Conservation (phyloP, 2,797 vertebrate genomes). For the Bradypodion pumilum region DNA sequence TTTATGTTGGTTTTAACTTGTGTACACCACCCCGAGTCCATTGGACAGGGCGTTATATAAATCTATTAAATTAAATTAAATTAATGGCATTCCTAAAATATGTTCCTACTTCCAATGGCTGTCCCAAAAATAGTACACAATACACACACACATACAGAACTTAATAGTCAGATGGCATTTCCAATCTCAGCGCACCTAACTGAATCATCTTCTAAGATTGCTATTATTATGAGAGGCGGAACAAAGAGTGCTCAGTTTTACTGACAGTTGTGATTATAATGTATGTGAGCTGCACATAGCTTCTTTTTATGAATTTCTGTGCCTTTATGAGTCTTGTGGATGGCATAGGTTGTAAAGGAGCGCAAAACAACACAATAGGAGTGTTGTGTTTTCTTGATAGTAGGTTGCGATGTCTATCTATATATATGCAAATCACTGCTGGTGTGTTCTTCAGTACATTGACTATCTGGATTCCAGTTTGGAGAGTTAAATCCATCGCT, state of each 20-base stretch:
- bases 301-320: constrained; percentile 40
- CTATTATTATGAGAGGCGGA: constrained; percentile 39
- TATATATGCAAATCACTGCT: constrained; percentile 5
- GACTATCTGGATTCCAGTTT: not conserved
- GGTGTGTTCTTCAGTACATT: not conserved
- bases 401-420: constrained; percentile 9
- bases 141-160: not conserved
- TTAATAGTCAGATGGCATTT: constrained; percentile 41
- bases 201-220: constrained; percentile 41
- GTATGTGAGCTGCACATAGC: constrained; percentile 23
- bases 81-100: not conserved
- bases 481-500: constrained; percentile 1
- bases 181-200: constrained; percentile 33
- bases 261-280: constrained; percentile 51
- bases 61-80: too few species aligned
- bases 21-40: too few species aligned
- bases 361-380: not conserved
- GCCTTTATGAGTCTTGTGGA: not conserved
- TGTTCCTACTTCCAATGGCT: not conserved
- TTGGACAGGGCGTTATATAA: too few species aligned
- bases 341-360: constrained; percentile 2
- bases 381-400: constrained; percentile 17
- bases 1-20: too few species aligned
- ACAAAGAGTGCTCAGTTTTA: constrained; percentile 42
- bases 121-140: constrained; percentile 21